Base-by-base conservation (phyloP, 2,113 vertebrate species). In the Alouatta palliata region DNA sequence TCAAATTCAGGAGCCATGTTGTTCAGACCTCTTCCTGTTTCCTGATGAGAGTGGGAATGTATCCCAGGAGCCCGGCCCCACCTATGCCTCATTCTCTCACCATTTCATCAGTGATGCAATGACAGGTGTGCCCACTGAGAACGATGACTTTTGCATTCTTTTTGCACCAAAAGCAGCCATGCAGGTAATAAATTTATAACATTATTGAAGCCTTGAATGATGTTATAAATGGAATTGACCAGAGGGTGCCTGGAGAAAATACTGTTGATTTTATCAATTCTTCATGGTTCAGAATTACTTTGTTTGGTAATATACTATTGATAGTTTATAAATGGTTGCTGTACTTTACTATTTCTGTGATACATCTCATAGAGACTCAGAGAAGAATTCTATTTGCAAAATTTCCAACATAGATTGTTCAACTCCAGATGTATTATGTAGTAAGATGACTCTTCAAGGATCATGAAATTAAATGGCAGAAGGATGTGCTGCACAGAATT, bases 11-110 rank as follows among this genome's bases (percentile, higher is more conserved):
- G 99, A 99, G 27, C 99, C 99, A 0, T 99, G 99, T 64, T 99
- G 98, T 94, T 99, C 99, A 17, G 99, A 99, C 97, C 99, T 99
- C 70, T 99, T 99, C 98, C 99, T 99, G 75, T 99, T 99, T 97
- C 99, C 99, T 7, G 99, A 99, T 70, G 99, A 99, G 98, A 99
- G 99, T 94, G 99, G 99, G 73, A 99, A 99, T 76, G 58, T 98
- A 8, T 99, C 98, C 56, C 99, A 99, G 94, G 99, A 99, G 45
- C 93, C 99, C 8, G 99, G 99, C 89, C 99, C 99, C 88, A 98
- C 99, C 11, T 99, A 98, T 0, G 54, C 99, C 54, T 98, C 99
- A 0, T 99, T 99, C 70, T 98, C 99, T 88, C 99, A 99, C 79
- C 99, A 99, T 91, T 98, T 99, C 96, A 99, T 99, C 81, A 99